Evolutionary conservation across 2,797 vertebrate genomes (phyloP).

Genomic region (Phyllotis vaccarum): DNA sequence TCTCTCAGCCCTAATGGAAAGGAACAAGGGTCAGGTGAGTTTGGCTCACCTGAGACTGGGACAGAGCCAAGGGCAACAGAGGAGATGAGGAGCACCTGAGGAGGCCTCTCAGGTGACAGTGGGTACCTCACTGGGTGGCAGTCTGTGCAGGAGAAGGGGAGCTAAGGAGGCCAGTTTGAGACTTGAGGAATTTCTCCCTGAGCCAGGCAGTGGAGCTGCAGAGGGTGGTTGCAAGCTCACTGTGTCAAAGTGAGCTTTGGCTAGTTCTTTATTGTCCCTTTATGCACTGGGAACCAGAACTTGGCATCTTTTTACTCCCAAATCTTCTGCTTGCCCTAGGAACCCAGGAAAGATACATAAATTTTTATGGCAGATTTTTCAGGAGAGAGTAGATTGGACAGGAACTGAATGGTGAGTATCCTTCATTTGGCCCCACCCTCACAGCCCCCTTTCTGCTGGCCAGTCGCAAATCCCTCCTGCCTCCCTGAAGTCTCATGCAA

Average conservation of each 20-base stretch:
- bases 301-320: background rate
- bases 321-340: conserved; percentile 2
- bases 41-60: background rate
- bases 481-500: conserved; percentile 54
- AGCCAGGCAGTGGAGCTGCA: background rate
- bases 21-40: conserved; percentile 10
- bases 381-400: background rate
- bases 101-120: background rate
- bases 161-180: background rate
- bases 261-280: background rate
- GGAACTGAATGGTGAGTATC: background rate
- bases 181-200: background rate
- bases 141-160: background rate
- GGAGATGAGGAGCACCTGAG: background rate
- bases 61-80: background rate
- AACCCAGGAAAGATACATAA: background rate
- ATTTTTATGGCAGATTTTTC: background rate
- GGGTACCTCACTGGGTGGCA: background rate
- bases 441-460: background rate
- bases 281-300: background rate
- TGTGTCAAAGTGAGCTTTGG: background rate
- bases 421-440: background rate
- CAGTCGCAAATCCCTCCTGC: background rate
- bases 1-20: background rate
- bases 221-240: background rate